Percentiles rank a stretch among this genome's conserved stretches.
phyloP scores from a whole-genome alignment of 2,797 vertebrate species.

The Notolepis coatsorum region DNA sequence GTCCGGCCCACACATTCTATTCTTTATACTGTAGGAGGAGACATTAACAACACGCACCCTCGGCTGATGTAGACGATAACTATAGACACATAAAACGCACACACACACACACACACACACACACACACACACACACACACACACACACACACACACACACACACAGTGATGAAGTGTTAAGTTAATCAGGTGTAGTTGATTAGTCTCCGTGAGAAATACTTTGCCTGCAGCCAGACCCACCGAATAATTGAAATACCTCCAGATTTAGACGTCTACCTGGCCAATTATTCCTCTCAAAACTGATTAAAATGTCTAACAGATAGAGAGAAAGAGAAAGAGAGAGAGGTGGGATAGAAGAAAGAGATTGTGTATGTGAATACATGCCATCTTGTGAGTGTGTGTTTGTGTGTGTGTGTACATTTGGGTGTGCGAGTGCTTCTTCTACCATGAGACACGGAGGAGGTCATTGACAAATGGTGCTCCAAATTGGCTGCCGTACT shows the following conservation, averaged over 20 bases:
- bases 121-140: background rate
- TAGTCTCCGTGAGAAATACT: conserved; percentile 64
- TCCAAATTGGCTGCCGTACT: conserved; percentile 74
- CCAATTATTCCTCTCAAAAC: conserved; percentile 78
- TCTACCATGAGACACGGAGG: conserved; percentile 18
- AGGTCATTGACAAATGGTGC: conserved; percentile 75
- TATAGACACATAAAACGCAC: conserved; percentile 6
- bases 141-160: conserved; percentile 9
- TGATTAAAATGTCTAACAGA: conserved; percentile 79
- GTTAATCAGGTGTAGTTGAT: conserved; percentile 70
- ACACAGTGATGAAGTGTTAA: conserved; percentile 50
- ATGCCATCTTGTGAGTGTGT: too few relatives aligned
- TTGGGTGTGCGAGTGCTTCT: background rate
- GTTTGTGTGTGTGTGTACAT: too few relatives aligned
- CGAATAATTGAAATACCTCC: conserved; percentile 80
- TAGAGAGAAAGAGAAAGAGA: conserved; percentile 50
- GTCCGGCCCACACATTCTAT: conserved; percentile 17
- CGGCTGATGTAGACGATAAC: conserved; percentile 19
- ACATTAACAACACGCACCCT: conserved; percentile 23
- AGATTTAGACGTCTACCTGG: conserved; percentile 81
- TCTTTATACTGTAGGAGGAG: conserved; percentile 30
- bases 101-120: background rate
- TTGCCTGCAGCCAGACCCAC: conserved; percentile 70
- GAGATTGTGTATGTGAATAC: too few relatives aligned
- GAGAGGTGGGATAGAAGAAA: background rate